These are phyloP conservation scores for Apteryx owenii DNA, from an alignment of 2,113 vertebrate species.

Conservation along the genomic window DNA sequence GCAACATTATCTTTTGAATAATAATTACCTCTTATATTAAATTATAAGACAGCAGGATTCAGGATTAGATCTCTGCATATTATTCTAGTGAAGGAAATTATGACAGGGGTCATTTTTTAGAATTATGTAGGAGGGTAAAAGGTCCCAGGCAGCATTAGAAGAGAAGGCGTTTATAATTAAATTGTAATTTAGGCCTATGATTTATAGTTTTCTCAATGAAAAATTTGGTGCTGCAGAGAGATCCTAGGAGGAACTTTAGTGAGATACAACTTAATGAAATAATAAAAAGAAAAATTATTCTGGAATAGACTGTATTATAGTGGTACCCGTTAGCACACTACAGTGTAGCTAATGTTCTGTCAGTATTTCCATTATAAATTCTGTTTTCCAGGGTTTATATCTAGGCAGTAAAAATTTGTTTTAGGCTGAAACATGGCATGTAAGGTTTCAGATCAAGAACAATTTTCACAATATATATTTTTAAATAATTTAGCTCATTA, in stretches of 20 bases:
- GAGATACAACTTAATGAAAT: conserved; percentile 97
- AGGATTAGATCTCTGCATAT: conserved; percentile 84
- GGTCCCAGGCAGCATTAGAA: conserved; percentile 96
- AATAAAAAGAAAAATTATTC: conserved; percentile 91
- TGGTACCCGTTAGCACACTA: conserved; percentile 35
- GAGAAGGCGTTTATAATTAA: conserved; percentile 98
- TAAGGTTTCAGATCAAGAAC: not conserved
- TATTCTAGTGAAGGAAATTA: conserved; percentile 88
- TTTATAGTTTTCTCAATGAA: conserved; percentile 89
- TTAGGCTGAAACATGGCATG: not conserved
- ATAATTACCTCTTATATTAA: conserved; percentile 86
- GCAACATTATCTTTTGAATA: conserved; percentile 85
- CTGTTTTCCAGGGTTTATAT: conserved; percentile 14
- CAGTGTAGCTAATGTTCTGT: conserved; percentile 26
- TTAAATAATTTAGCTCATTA: conserved; percentile 11
- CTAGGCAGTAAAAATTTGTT: not conserved
- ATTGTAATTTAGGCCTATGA: conserved; percentile 98
- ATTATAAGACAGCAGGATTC: conserved; percentile 85
- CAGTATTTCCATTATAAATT: conserved; percentile 33
- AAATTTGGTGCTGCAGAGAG: conserved; percentile 84
- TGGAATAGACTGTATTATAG: conserved; percentile 74
- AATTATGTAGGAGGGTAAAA: conserved; percentile 95
- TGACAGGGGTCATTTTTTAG: conserved; percentile 94
- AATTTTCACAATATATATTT: not conserved
- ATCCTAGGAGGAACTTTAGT: conserved; percentile 86